Evolutionary conservation across 2,113 vertebrate genomes (phyloP).

Genomic region (Tautogolabrus adspersus): DNA sequence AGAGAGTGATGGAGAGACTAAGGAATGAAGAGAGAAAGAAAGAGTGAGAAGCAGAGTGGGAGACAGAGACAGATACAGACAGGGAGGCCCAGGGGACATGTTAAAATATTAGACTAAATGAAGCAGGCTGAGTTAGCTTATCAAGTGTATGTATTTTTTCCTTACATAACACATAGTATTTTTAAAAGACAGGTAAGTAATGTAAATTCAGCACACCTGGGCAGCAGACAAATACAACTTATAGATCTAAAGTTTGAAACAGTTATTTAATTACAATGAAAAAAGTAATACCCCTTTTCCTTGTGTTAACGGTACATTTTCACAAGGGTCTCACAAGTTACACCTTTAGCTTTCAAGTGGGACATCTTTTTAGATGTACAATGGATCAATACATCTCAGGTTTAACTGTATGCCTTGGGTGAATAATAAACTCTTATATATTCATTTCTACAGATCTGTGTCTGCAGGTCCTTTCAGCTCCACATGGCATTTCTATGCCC

Average conservation of each 20-base stretch:
- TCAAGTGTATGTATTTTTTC: slow-evolving; percentile 13
- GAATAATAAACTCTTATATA: no score
- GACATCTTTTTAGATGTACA: not conserved
- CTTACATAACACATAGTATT: not conserved
- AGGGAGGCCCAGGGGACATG: slow-evolving; percentile 63
- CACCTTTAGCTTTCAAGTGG: not conserved
- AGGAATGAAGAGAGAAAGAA: slow-evolving; percentile 54
- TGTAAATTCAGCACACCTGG: not conserved
- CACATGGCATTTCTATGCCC: no score
- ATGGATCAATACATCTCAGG: no score
- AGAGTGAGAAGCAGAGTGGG: slow-evolving; percentile 32
- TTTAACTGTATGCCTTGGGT: no score
- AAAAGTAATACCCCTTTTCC: not conserved
- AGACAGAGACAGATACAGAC: slow-evolving; percentile 15
- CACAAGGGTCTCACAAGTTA: no score
- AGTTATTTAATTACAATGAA: not conserved
- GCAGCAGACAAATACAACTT: no score
- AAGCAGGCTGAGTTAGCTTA: slow-evolving; percentile 58
- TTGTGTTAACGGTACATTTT: not conserved
- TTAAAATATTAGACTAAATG: slow-evolving; percentile 72
- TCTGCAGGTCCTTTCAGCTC: no score
- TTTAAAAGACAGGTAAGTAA: not conserved
- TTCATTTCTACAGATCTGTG: no score
- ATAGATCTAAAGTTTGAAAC: not conserved
- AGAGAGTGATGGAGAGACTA: slow-evolving; percentile 68